These are phyloP conservation scores for Cephalotes varians DNA, from an alignment of 2,888 invertebrate genomes.

Conservation along the genomic window DNA sequence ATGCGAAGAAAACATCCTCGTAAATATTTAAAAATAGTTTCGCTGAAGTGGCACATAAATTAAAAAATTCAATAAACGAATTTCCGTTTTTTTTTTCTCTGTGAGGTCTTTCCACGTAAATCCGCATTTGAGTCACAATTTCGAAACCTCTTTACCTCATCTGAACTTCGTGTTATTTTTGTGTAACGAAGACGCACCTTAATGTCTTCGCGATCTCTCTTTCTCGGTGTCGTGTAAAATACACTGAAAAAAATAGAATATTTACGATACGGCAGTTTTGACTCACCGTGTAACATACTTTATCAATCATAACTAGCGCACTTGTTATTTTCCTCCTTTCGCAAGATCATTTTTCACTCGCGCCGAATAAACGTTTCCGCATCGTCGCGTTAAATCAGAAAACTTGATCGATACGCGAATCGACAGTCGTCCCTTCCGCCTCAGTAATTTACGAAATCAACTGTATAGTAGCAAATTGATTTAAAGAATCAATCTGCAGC, in stretches of 20 bases:
- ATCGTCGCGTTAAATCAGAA: background rate
- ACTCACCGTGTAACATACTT: conserved; percentile 25
- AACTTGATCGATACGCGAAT: background rate
- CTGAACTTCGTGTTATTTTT: background rate
- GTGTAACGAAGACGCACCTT: background rate
- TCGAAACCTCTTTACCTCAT: background rate
- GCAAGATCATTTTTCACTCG: conserved; percentile 26
- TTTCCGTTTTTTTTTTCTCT: background rate
- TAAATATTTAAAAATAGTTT: conserved; percentile 29
- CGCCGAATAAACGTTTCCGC: conserved; percentile 1
- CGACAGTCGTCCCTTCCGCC: background rate
- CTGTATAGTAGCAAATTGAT: background rate
- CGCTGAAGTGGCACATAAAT: conserved; percentile 9
- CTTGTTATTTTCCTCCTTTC: conserved; percentile 17
- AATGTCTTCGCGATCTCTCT: background rate
- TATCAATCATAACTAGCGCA: conserved; percentile 22
- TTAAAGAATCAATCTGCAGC: conserved; percentile 6
- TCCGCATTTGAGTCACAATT: background rate
- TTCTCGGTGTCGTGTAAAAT: background rate
- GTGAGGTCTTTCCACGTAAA: background rate
- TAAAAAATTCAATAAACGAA: conserved; percentile 29
- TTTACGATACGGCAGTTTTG: background rate
- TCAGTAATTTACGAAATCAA: conserved; percentile 24
- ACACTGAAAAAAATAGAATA: background rate
- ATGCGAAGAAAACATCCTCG: background rate